Percentiles rank a stretch among this genome's conserved stretches.
phyloP scores from a whole-genome alignment of 2,797 vertebrate genomes.

The Semotilus atromaculatus region DNA sequence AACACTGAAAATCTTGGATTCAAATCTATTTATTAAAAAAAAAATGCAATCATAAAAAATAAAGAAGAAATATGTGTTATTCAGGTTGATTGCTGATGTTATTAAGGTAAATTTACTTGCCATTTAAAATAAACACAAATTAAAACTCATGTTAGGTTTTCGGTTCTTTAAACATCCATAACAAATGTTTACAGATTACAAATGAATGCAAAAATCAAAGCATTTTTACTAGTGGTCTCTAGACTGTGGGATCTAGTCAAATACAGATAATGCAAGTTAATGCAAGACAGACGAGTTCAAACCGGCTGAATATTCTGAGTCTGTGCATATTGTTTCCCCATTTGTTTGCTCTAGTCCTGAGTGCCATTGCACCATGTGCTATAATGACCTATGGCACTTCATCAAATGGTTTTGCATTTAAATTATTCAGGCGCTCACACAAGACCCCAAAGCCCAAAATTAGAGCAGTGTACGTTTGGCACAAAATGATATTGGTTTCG shows the following conservation, averaged over 20 bases:
- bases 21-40: not conserved
- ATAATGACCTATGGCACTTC: conserved; percentile 33
- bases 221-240: not conserved
- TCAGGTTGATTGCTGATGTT: not conserved
- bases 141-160: not conserved
- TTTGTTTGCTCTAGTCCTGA: conserved; percentile 24
- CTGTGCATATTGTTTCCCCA: conserved; percentile 17
- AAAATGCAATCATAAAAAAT: not conserved
- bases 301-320: conserved; percentile 19
- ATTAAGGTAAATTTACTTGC: not conserved
- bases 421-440: conserved; percentile 34
- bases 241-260: not conserved
- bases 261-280: not conserved
- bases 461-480: conserved; percentile 21
- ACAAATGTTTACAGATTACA: not conserved
- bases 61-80: not conserved
- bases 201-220: not conserved
- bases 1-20: not conserved
- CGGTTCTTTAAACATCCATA: not conserved
- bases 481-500: conserved; percentile 31
- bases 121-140: not conserved
- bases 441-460: conserved; percentile 40
- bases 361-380: conserved; percentile 15
- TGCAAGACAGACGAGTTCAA: not conserved
- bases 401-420: conserved; percentile 40